A percentile compares a stretch with the other conserved stretches of the same genome.
These are phyloP conservation scores for Sminthopsis crassicaudata DNA, from an alignment of 2,113 vertebrate genomes.

Conservation along the genomic window DNA sequence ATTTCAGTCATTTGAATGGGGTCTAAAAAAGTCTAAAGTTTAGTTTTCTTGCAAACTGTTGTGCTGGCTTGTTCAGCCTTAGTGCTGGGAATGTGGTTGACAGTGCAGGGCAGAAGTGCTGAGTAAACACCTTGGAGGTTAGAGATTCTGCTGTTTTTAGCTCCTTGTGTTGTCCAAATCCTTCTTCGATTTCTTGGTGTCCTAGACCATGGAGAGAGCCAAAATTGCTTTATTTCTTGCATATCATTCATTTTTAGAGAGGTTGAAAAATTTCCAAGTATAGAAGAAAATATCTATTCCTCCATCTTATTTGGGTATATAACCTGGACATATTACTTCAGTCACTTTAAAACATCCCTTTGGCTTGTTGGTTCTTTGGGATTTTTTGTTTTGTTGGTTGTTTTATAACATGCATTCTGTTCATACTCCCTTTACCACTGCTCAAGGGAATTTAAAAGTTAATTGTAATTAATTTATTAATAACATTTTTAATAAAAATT, in stretches of 20 bases:
- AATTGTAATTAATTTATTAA: not conserved
- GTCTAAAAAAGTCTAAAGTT: not conserved
- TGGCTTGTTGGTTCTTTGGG: not conserved
- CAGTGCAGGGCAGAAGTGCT: too few species aligned
- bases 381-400: constrained; percentile 8
- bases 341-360: not conserved
- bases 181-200: not conserved
- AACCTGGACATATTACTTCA: not conserved
- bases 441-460: not conserved
- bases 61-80: not conserved
- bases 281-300: constrained; percentile 7
- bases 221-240: not conserved
- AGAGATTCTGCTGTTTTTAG: not conserved
- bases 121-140: too few species aligned
- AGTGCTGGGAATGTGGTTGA: not conserved
- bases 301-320: not conserved
- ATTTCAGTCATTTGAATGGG: not conserved
- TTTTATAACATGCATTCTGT: constrained; percentile 6
- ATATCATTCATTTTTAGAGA: not conserved
- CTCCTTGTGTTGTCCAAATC: not conserved
- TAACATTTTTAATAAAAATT: not conserved
- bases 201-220: not conserved
- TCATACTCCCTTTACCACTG: constrained; percentile 7
- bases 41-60: not conserved
- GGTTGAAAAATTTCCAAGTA: not conserved